Evolutionary conservation across 2,113 vertebrate genomes (phyloP), one percentile per base, ranked within the genome.

Genomic region (Protomyctophum bolini): DNA sequence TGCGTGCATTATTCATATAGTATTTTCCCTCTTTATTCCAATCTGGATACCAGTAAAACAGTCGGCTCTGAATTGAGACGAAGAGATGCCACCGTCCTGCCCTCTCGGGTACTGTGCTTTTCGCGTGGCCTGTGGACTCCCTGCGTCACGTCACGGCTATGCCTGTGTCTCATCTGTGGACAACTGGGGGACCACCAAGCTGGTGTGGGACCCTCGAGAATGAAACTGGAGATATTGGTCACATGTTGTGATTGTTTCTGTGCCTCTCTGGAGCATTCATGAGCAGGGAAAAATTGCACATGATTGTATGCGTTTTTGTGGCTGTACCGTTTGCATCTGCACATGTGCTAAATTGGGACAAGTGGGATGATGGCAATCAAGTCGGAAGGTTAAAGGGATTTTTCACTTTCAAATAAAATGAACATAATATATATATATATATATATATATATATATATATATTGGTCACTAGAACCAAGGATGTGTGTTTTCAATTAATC

Each of bases 21-120:
- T 68, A 45, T 78, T 69, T 72, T 66, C 73, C 72, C 61, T 72
- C 33, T 54, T 29, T 7, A 46, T 54, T 1, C 6, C 14, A 21
- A 63, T 67, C 6, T 52, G 21, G 29, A 56, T 58, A 14, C n/a
- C 58, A 66, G 57, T 79, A 52, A 48, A 33, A 15, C 50, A 10
- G 21, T 12, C n/a, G 7, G 59, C 41, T 72, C 6, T 50, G 15
- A 64, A 64, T 2, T 64, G n/a, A 15, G 62, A 51, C 14, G 4
- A 6, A 41, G 5, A 61, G 33, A 41, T 41, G 33, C 10, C 6
- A 46, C 60, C 29, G 7, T 8, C 64, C 7, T 49, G 29, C 21
- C 15, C 46, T 55, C 48, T 46, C 6, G 33, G 49, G 69, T 62
- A 9, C 50, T 46, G 52, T 55, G 15, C 28, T 73, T 15, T 73